A percentile compares a stretch with the other conserved stretches of the same genome.
phyloP scores from a whole-genome alignment of 2,113 vertebrate species.

The Clarias magur region DNA sequence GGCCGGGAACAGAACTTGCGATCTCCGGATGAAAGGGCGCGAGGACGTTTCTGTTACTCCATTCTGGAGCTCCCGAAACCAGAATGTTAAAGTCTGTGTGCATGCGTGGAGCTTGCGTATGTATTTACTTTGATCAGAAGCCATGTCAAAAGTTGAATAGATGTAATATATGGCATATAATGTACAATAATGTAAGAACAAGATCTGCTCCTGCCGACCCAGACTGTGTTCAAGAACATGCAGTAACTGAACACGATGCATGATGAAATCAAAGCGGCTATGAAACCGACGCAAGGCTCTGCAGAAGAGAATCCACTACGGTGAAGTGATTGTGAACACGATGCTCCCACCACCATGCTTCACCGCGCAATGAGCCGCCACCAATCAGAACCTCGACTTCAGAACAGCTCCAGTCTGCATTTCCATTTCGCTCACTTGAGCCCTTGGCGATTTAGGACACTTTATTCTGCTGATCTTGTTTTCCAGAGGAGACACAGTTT shows the following conservation, averaged over 20 bases:
- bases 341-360: background rate
- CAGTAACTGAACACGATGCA: background rate
- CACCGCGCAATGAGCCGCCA: background rate
- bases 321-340: background rate
- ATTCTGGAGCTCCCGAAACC: too few species aligned
- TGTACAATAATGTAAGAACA: too few species aligned
- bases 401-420: background rate
- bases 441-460: background rate
- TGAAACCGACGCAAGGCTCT: background rate
- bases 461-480: conserved; percentile 2
- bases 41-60: too few species aligned
- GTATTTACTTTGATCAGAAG: too few species aligned
- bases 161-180: too few species aligned
- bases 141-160: too few species aligned
- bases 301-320: background rate
- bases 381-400: background rate
- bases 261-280: background rate
- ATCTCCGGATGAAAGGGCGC: too few species aligned
- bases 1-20: too few species aligned
- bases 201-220: background rate
- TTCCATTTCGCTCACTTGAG: background rate
- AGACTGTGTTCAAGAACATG: background rate
- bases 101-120: too few species aligned
- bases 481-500: background rate
- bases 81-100: too few species aligned